These are phyloP conservation scores for Ophion obscuratus DNA, from an alignment of 2,888 invertebrate species.

Conservation along the genomic window DNA sequence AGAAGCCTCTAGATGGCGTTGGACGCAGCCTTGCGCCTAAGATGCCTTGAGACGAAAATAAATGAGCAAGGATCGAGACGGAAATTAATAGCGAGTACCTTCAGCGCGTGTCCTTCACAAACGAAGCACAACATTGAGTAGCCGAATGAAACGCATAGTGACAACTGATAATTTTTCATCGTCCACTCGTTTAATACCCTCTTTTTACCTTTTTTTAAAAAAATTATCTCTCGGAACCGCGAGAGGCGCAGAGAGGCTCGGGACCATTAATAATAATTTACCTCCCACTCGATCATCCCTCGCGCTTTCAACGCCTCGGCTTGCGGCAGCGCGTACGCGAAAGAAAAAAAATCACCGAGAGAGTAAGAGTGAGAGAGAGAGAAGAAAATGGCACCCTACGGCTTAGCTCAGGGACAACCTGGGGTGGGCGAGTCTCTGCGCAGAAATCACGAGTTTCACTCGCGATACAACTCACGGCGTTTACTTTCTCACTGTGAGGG, in stretches of 20 bases:
- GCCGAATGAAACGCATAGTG: conserved; percentile 34
- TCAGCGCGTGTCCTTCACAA: background rate
- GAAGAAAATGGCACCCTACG: conserved; percentile 16
- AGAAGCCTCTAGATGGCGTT: no score
- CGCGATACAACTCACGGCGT: background rate
- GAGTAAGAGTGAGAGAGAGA: background rate
- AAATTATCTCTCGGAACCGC: conserved; percentile 13
- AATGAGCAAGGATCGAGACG: no score
- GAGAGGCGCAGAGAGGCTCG: background rate
- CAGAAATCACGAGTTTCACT: background rate
- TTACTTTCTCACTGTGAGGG: background rate
- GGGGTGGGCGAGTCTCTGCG: conserved; percentile 3
- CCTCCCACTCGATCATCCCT: conserved; percentile 67
- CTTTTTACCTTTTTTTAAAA: background rate
- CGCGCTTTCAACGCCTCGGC: conserved; percentile 49
- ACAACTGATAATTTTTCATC: conserved; percentile 59
- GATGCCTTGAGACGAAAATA: no score
- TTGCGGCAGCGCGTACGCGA: conserved; percentile 6
- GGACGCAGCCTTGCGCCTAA: no score
- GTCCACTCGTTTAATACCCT: background rate
- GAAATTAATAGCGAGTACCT: no score
- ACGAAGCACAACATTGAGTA: conserved; percentile 15
- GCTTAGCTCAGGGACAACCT: conserved; percentile 42
- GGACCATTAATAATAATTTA: conserved; percentile 69
- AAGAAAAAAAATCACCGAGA: conserved; percentile 1